Evolutionary conservation across 1,140 invertebrate species (phyloP).

Genomic region (Hylaeus anthracinus): DNA sequence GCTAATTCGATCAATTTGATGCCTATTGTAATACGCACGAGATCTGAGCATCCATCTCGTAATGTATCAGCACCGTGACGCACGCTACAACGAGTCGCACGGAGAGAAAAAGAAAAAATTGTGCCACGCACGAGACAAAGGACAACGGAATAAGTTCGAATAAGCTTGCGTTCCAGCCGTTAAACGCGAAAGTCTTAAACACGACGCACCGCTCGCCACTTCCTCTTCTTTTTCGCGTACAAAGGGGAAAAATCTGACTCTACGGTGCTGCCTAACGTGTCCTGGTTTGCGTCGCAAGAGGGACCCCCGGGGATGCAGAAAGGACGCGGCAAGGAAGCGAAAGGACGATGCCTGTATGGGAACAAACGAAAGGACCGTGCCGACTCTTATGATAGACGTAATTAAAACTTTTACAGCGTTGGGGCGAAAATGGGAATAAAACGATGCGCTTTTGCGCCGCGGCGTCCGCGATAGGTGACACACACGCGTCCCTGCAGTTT

Average conservation of each 20-base stretch:
- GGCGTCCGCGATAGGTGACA: conserved; percentile 52
- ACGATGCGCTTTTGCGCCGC: conserved; percentile 46
- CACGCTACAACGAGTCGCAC: too few relatives aligned
- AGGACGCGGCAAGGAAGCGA: conserved; percentile 23
- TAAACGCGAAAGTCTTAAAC: conserved; percentile 57
- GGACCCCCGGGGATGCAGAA: conserved; percentile 37
- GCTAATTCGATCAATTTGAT: too few relatives aligned
- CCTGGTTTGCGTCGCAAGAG: conserved; percentile 55
- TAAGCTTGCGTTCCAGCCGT: conserved; percentile 42
- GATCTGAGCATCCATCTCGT: background rate
- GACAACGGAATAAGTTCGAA: conserved; percentile 20
- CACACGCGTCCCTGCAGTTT: conserved; percentile 50
- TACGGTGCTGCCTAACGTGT: conserved; percentile 56
- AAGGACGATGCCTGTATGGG: conserved; percentile 47
- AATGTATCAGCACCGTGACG: background rate
- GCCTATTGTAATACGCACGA: too few relatives aligned
- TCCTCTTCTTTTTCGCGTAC: conserved; percentile 41
- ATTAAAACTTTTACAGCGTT: conserved; percentile 68
- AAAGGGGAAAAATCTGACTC: conserved; percentile 58
- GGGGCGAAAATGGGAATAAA: conserved; percentile 63
- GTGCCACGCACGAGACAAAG: conserved; percentile 8
- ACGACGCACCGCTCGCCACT: conserved; percentile 30
- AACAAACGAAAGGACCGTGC: conserved; percentile 63
- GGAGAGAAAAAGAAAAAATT: background rate
- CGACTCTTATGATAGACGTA: conserved; percentile 67